Evolutionary conservation across 2,888 invertebrate genomes (phyloP), one percentile per base, ranked within the genome.

Genomic region (Monochamus alternatus): DNA sequence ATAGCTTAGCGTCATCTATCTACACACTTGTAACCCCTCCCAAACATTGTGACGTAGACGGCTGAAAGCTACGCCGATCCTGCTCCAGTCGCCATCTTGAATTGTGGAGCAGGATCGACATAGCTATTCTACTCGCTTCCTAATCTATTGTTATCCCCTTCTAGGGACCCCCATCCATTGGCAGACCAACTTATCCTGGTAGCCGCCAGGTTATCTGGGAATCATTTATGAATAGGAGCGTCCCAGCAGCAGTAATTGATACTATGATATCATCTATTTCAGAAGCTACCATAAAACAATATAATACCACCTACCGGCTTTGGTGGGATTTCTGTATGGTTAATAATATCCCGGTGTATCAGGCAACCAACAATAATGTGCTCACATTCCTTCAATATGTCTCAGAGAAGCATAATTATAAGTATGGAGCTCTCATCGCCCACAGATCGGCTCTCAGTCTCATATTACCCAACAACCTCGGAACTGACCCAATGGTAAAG

Each of bases 231-330:
- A 8, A 10, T 7, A 60, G 31, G 12, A 10, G 9, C 4, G 10
- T 30, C 30, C 60, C 60, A 60, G 30, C 8, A 31, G 31, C 9
- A 60, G 32, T 3, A 22, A 31, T 32, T 5, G 60, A 60, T 10
- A 30, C 31, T 8, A 60, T 60, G 60, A 5, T 60, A 7, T n/a
- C 30, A 60, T 60, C 60, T 9, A 22, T 60, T 60, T 60, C 60
- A 10, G 31, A 60, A 10, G 5, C 31, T 31, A 60, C 60, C 5
- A 22, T 60, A 1, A 60, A 60, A 10, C 60, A 60, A 31, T 60
- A 60, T 31, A 10, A 60, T 9, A 9, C 31, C 5, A 4, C 10
- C 30, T 32, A 31, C 30, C n/a, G 22, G 8, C 5, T 10, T 22
- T 60, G 60, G 60, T 60, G 60, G 60, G 9, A 30, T 22, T 30